Evolutionary conservation across 2,797 vertebrate genomes (phyloP).

Genomic region (Podarcis siculus): DNA sequence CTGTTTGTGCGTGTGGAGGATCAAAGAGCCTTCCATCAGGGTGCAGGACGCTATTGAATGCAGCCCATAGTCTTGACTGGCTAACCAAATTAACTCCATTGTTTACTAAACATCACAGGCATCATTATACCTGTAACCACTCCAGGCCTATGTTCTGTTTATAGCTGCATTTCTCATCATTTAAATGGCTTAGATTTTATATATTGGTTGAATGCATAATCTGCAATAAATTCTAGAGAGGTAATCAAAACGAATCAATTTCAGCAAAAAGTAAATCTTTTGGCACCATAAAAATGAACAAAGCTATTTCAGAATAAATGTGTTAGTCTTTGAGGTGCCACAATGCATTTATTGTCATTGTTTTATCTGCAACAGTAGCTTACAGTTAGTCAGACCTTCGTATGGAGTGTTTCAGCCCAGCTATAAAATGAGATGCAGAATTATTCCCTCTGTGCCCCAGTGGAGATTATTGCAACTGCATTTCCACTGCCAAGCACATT

Average conservation of each 20-base stretch:
- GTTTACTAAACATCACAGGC: neutral
- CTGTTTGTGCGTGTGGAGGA: no score
- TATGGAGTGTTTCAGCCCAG: neutral
- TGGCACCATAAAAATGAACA: neutral
- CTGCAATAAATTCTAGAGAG: neutral
- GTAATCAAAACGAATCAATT: neutral
- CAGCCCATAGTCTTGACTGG: neutral
- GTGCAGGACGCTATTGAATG: no score
- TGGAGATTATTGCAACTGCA: neutral
- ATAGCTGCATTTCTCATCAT: neutral
- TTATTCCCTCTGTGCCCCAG: neutral
- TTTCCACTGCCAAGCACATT: neutral
- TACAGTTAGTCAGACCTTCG: neutral
- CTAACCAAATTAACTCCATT: neutral
- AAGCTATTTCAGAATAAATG: neutral
- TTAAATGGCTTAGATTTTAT: neutral
- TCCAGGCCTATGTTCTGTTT: neutral
- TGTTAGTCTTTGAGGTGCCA: neutral
- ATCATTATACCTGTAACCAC: neutral
- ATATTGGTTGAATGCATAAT: neutral
- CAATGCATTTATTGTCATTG: neutral
- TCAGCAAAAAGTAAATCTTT: neutral
- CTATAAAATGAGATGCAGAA: neutral
- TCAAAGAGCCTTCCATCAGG: no score
- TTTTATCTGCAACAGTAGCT: neutral